Evolutionary conservation across 2,888 invertebrate genomes (phyloP), one percentile per base, ranked within the genome.

Genomic region (Agrotis puta): DNA sequence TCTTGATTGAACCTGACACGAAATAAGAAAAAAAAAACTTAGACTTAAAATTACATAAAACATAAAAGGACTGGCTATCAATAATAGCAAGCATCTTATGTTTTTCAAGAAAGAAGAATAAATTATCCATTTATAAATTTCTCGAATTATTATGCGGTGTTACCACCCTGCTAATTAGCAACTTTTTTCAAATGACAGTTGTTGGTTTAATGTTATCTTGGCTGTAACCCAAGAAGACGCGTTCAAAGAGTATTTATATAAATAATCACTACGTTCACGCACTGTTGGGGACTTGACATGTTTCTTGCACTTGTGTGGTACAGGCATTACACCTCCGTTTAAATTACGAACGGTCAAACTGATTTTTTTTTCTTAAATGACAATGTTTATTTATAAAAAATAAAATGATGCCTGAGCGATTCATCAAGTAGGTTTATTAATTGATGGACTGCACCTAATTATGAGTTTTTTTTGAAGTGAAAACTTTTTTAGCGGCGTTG

Each of bases 171-270:
- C 9, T 59, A 54, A 64, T 59, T 53, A 54, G 16, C 3, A 4
- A 22, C 14, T 22, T 13, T 20, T 74, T 57, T 57, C 24, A 14
- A 51, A n/a, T 47, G 47, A 57, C 61, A 66, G 18, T 61, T 39
- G 48, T 13, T 16, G n/a, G n/a, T 45, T 56, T 50, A 61, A 45
- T 33, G 33, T 33, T 56, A 39, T 16, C n/a, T n/a, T 27, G 22
- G 48, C 13, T 48, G 5, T 43, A 58, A 47, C 18, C 22, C 43
- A 48, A 51, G n/a, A 7, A 24, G 61, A 64, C 61, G 13, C 24
- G 33, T 73, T 73, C 56, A 56, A 74, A 61, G 56, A 57, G 33
- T 33, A 47, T 33, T 64, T 39, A 39, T 39, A 66, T 74, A 73
- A 62, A 61, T 74, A 61, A 74, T 61, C 56, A n/a, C 54, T 45